A percentile compares a stretch with the other conserved stretches of the same genome.
Conservation (phyloP, 2,113 vertebrate genomes). For the Strix uralensis region DNA sequence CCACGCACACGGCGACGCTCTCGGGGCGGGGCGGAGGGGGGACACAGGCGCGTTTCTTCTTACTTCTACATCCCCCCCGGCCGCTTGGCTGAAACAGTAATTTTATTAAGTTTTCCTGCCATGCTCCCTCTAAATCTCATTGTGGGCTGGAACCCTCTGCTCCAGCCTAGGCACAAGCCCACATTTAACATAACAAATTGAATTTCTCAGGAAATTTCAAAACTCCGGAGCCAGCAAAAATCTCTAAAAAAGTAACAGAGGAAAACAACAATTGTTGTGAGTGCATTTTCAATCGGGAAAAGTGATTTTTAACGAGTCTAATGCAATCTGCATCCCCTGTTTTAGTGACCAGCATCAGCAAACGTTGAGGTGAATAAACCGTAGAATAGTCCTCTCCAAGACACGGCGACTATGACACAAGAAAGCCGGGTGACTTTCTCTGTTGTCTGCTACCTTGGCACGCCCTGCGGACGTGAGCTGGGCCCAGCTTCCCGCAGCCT, state of each 20-base stretch:
- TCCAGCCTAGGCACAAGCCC: not conserved
- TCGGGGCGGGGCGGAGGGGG: too few relatives aligned
- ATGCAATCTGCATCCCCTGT: not conserved
- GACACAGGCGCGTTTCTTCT: too few relatives aligned
- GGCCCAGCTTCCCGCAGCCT: rapidly evolving
- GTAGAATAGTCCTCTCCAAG: not conserved
- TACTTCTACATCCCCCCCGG: not conserved
- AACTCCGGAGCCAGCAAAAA: not conserved
- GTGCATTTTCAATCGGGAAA: not conserved
- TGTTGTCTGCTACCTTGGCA: not conserved
- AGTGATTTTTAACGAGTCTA: not conserved
- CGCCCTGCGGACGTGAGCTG: not conserved
- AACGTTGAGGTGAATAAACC: rapidly evolving
- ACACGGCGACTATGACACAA: rapidly evolving
- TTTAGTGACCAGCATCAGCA: not conserved
- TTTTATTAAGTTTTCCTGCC: not conserved
- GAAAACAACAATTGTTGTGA: not conserved
- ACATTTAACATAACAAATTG: not conserved
- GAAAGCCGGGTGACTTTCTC: rapidly evolving
- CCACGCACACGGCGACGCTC: rapidly evolving
- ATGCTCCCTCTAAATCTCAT: not conserved
- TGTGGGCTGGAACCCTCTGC: not conserved
- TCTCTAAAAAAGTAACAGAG: not conserved
- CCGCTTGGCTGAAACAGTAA: not conserved
- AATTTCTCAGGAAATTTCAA: not conserved